Evolutionary conservation across 2,113 vertebrate genomes (phyloP), one percentile per base, ranked within the genome.

Genomic region (Neogobius melanostomus): DNA sequence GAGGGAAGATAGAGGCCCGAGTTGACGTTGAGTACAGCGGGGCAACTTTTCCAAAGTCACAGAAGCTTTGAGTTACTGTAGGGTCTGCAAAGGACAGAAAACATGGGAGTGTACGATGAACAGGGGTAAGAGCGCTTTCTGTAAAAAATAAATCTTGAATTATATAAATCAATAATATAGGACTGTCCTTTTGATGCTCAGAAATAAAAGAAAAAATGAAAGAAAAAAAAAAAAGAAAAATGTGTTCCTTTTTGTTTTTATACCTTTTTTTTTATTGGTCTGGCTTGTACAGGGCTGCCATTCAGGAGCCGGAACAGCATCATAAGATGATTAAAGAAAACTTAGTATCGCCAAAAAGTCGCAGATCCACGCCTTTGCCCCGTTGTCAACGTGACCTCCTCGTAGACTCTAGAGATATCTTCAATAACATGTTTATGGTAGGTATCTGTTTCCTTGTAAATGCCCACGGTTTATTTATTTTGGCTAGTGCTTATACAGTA

Each of bases 61-160:
- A 8, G 45, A 47, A 66, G 63, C 64, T 77, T 16, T 12, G 61
- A 74, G 62, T 6, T n/a, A n/a, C n/a, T n/a, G 28, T 28, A 64
- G 49, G 57, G 47, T 64, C 3, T 28, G 16, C 42, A 81, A 42
- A 66, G 56, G 21, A 80, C 72, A 88, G 63, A 72, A 86, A 75
- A 72, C 52, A 71, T 87, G 86, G 82, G 86, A 51, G 15, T 83
- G 12, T 84, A 72, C 75, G 82, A 87, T 81, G 76, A 91, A 62
- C 84, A 86, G 69, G 79, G 66, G 83, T 89, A 69, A 82, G 76
- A 47, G 43, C 14, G 36, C 8, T 16, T 61, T n/a, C 15, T 45
- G 28, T 59, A 15, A 42, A 59, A 36, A 36, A 36, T 3, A 36
- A 42, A 59, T 59, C 11, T 16, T 52, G 2, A 15, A 15, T n/a